Base-by-base conservation (phyloP, 1,140 invertebrate genomes). In the Ptiloglossa arizonensis region DNA sequence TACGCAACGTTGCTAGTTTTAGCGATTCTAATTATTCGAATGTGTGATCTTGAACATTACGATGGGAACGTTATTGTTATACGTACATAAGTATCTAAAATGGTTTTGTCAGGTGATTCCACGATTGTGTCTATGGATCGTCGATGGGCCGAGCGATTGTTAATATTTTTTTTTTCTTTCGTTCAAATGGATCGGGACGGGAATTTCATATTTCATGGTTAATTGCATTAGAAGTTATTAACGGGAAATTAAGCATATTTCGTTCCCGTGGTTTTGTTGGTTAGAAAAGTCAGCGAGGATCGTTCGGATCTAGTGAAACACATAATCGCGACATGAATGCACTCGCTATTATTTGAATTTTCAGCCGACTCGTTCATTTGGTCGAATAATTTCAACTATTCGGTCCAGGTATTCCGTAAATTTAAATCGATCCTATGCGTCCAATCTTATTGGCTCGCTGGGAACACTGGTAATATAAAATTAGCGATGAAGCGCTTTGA, bases 301-400 rank as follows among this genome's bases (percentile, higher is more conserved):
- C 56, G 67, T 54, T 59, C 35, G 59, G 5, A 62, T 62, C 54
- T 44, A 83, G 52, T 57, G 82, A 79, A 79, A 82, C 69, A 74
- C 60, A 79, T 64, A 83, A 79, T 82, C 59, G 54, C 44, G 32
- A 29, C 57, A 46, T 50, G 17, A 52, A 76, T 46, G 59, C 62
- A 35, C 22, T 15, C 19, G 67, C 60, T 72, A 83, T 84, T 80
- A 84, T 84, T 84, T 46, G 68, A 71, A 81, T 85, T 85, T 85
- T 85, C 81, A 69, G 24, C 46, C 78, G 63, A 77, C 68, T 81
- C 70, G 82, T 85, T 84, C 72, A 81, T 85, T 85, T 84, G 83
- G 32, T n/a, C 68, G 79, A 81, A 85, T 84, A 85, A 85, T 85
- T 85, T 84, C 82, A 83, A 83, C 78, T 83, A 83, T 85, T 83